A percentile compares a stretch with the other conserved stretches of the same genome.
Evolutionary conservation across 2,888 invertebrate species (phyloP).

Genomic region (Drosophila ezoana): DNA sequence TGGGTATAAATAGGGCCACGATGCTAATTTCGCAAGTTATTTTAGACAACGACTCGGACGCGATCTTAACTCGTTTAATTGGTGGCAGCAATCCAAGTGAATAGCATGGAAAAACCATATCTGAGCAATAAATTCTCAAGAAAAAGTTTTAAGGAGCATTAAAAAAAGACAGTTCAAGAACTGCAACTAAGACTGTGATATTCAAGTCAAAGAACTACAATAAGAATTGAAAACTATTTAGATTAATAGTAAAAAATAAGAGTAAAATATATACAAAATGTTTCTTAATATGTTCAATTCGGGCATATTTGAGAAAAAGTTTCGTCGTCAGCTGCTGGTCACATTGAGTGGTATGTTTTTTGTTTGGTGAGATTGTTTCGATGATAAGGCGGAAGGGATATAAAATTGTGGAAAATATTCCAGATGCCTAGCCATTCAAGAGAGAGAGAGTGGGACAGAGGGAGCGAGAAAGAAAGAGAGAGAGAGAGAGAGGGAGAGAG

Average conservation of each 20-base stretch:
- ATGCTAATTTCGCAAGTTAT: slow-evolving; percentile 47
- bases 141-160: slow-evolving; percentile 30
- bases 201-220: slow-evolving; percentile 1
- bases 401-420: not conserved
- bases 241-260: not conserved
- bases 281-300: slow-evolving; percentile 51
- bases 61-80: not conserved
- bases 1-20: slow-evolving; percentile 49
- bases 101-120: slow-evolving; percentile 61
- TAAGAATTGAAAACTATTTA: not conserved
- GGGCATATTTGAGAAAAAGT: slow-evolving; percentile 67
- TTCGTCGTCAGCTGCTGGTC: slow-evolving; percentile 70
- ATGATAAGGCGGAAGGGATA: not conserved
- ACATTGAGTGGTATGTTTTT: slow-evolving; percentile 70
- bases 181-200: slow-evolving; percentile 55
- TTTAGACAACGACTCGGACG: slow-evolving; percentile 19
- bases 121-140: slow-evolving; percentile 21
- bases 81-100: not conserved
- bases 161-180: not conserved
- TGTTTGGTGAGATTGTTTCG: not conserved
- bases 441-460: too few species aligned
- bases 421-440: not conserved
- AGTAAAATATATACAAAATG: slow-evolving; percentile 39
- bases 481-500: too few species aligned
- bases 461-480: too few species aligned